Evolutionary conservation across 2,888 invertebrate species (phyloP).

Genomic region (Chaitophorus viminalis): DNA sequence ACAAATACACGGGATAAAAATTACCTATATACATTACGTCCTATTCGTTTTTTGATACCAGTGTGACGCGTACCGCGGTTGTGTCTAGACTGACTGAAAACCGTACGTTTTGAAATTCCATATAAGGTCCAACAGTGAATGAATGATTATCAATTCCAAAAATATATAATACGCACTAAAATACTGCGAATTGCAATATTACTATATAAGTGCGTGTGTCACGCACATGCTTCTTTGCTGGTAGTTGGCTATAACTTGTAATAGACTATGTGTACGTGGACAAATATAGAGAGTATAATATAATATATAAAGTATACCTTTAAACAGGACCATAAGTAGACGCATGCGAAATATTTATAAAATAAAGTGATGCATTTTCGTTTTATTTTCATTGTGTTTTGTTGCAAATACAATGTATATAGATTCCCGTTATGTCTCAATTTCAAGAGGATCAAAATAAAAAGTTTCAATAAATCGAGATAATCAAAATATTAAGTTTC

Average conservation of each 20-base stretch:
- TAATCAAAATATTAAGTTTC: too few species aligned
- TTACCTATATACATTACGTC: neutral
- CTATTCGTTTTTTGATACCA: neutral
- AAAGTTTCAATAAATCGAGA: too few species aligned
- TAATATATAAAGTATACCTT: too few species aligned
- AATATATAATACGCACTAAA: neutral
- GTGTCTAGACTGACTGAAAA: conserved; percentile 29
- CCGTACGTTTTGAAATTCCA: neutral
- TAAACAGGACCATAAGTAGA: neutral
- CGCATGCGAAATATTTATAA: neutral
- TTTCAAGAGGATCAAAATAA: too few species aligned
- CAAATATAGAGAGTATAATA: too few species aligned
- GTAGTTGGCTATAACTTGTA: too few species aligned
- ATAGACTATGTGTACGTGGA: too few species aligned
- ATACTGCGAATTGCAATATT: neutral
- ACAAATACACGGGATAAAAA: conserved; percentile 9
- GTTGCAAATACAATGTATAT: too few species aligned
- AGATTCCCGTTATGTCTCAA: too few species aligned
- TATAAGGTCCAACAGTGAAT: neutral
- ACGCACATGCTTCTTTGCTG: neutral
- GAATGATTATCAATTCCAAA: neutral
- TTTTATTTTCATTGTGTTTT: too few species aligned
- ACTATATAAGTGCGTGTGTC: neutral
- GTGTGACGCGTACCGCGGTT: neutral
- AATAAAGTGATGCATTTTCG: neutral